Base-by-base conservation (phyloP, 2,888 invertebrate genomes). In the Thereva nobilitata region DNA sequence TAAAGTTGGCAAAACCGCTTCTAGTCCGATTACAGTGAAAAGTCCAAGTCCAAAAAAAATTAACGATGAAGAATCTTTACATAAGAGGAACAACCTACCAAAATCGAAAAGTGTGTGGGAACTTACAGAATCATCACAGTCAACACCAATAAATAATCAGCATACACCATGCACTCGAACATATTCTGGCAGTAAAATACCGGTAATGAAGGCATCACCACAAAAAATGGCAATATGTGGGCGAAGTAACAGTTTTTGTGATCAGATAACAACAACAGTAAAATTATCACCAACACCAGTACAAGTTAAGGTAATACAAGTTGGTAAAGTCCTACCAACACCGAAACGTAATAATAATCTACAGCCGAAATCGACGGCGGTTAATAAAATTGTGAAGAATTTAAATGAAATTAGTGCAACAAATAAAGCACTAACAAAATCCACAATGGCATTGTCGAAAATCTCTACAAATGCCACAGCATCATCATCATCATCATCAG, bases 121-220 rank as follows among this genome's bases (percentile, higher is more conserved):
- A 78, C 79, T 84, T 72, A 82, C 84, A 12, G 50, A 68, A 9
- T 10, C 47, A 10, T 37, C 49, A 1, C 45, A 47, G 42, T 53
- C 49, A 9, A 47, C 83, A 81, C 83, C 83, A 83, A n/a, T n/a
- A n/a, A n/a, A n/a, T n/a, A 83, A 83, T 81, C 38, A 47, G 8
- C 59, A 68, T 55, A 63, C 67, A 4, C 41, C 64, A 12, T 69
- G 68, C 40, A 64, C 56, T n/a, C 64, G 71, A 34, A 79, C 84
- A 80, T 82, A 83, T 73, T 85, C 85, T 38, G 83, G 83, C 56
- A 86, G 86, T 76, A 86, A 86, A 82, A 86, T 86, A 79, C 86
- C 86, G 76, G 84, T 86, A 12, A 74, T 78, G 10, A 79, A 77
- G 69, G 70, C 74, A 4, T 42, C 41, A 8, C 45, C 55, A 9